Evolutionary conservation across 2,113 vertebrate genomes (phyloP), one percentile per base, ranked within the genome.

Genomic region (Ranitomeya variabilis): DNA sequence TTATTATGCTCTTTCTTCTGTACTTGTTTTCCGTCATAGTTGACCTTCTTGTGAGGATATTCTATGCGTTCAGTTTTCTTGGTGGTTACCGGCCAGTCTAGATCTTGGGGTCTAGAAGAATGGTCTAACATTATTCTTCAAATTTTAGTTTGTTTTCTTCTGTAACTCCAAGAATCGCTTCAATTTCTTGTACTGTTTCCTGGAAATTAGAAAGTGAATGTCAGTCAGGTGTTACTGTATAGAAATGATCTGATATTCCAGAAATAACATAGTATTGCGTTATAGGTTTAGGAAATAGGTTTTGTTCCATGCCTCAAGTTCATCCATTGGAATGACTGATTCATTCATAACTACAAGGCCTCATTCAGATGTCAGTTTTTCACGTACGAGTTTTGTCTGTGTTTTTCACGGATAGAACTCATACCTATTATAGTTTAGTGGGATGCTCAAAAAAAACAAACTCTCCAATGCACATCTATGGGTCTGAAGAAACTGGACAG

Each of bases 121-220:
- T 26, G 23, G 66, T 11, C 45, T 76, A 12, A 52, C 18, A 23
- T 62, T 94, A 87, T 66, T 93, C 92, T 91, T 91, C 90, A 92
- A 89, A 93, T 90, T 90, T 92, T 86, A 93, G 86, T 93, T 95
- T 96, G 91, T 97, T 97, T 92, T 94, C 92, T 91, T 91, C 90
- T 83, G 94, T 95, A 91, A 95, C 91, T 93, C 95, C 93, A 87
- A 97, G 91, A 90, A 97, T 94, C 64, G 86, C 90, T 89, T 97
- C 93, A 18, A 96, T 94, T 59, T 95, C 94, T 90, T 86, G 90
- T 87, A 97, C 94, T 86, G 95, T 91, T 66, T 91, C 93, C 97
- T 99, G 83, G 83, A 93, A 92, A 37, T 89, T 91, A 90, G 57
- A 90, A 54, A 60, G 21, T 23, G 52, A 64, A 74, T 77, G 19